These are phyloP conservation scores for Chlorodrepanis virens DNA, from an alignment of 2,113 vertebrate species.

Conservation along the genomic window DNA sequence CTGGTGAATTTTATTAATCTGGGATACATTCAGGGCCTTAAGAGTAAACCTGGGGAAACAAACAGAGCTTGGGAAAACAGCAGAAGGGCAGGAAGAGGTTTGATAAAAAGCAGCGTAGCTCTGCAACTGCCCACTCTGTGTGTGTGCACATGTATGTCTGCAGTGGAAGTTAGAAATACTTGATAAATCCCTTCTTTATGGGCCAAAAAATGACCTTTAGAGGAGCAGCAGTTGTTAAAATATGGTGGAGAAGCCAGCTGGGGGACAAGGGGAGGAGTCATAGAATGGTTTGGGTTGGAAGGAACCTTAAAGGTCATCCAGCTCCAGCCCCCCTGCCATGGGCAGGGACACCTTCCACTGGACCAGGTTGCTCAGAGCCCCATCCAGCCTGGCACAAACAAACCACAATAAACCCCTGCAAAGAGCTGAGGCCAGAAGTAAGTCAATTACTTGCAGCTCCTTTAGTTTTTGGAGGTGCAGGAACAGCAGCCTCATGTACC, in stretches of 20 bases:
- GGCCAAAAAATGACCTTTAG: background rate
- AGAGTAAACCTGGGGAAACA: background rate
- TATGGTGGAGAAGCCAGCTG: background rate
- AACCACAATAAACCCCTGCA: background rate
- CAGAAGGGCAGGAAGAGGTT: background rate
- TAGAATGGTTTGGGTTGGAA: background rate
- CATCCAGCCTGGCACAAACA: background rate
- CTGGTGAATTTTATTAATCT: background rate
- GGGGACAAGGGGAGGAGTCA: background rate
- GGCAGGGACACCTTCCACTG: background rate
- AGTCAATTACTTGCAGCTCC: background rate
- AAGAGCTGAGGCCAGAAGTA: background rate
- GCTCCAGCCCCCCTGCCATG: background rate
- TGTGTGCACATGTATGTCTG: rapidly evolving
- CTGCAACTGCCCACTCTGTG: background rate
- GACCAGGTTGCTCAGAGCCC: background rate
- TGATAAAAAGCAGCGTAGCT: background rate
- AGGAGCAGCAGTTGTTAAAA: background rate
- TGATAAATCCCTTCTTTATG: background rate
- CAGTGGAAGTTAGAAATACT: background rate
- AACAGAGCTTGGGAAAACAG: background rate
- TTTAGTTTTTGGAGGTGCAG: background rate
- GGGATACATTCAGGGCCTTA: background rate
- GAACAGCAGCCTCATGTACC: rapidly evolving
- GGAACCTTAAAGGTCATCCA: background rate